phyloP scores from a whole-genome alignment of 2,888 invertebrate species.

The Piscicola geometra region DNA sequence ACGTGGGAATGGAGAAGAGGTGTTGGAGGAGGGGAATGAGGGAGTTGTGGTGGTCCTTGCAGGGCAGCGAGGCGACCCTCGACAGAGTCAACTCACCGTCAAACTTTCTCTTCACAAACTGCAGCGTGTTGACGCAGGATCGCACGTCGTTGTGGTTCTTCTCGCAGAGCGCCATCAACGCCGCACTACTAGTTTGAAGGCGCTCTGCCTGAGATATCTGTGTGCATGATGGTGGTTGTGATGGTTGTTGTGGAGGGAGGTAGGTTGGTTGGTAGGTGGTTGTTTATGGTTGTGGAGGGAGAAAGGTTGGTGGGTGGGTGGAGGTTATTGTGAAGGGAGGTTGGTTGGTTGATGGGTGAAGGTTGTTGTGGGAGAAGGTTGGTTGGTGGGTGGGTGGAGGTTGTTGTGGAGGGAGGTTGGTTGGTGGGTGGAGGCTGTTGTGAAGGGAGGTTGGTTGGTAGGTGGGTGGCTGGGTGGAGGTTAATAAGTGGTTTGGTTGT shows the following conservation, averaged over 20 bases:
- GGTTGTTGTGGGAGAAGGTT: too few species aligned
- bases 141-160: conserved; percentile 84
- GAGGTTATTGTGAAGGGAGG: neutral
- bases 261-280: too few species aligned
- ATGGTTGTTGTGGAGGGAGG: too few species aligned
- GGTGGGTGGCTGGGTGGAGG: too few species aligned
- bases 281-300: too few species aligned
- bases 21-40: conserved; percentile 78
- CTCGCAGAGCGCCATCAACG: conserved; percentile 72
- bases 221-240: neutral
- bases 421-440: too few species aligned
- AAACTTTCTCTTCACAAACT: conserved; percentile 34
- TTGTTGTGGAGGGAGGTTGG: neutral
- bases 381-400: too few species aligned
- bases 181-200: conserved; percentile 67
- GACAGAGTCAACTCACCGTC: conserved; percentile 48
- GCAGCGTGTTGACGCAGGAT: conserved; percentile 82
- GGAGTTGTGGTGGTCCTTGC: conserved; percentile 79
- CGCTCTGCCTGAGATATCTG: conserved; percentile 62
- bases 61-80: conserved; percentile 63
- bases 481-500: too few species aligned
- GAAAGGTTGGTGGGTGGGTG: too few species aligned
- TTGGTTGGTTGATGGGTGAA: too few species aligned
- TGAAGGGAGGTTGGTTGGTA: too few species aligned
- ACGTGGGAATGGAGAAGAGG: conserved; percentile 66